phyloP scores from a whole-genome alignment of 2,113 vertebrate genomes.

The Danionella cerebrum region DNA sequence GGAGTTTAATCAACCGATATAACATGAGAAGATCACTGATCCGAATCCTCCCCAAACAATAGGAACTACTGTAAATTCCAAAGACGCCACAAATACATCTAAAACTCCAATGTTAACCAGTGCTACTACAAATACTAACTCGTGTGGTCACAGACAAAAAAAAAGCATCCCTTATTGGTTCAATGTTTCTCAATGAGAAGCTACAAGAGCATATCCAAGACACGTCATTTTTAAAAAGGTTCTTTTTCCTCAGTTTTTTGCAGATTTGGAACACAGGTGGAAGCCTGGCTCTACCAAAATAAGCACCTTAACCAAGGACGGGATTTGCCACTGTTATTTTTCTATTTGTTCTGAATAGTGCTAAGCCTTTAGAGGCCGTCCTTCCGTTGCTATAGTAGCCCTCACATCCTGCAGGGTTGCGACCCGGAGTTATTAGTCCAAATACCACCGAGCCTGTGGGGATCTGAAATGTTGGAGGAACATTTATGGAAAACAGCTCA shows the following conservation, averaged over 20 bases:
- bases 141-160: no score
- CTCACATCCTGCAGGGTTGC: constrained; percentile 96
- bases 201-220: constrained; percentile 50
- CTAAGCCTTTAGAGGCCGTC: constrained; percentile 94
- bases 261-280: constrained; percentile 80
- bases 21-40: neutral
- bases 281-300: constrained; percentile 74
- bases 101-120: neutral
- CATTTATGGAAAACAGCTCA: constrained; percentile 83
- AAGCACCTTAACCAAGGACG: constrained; percentile 89
- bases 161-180: neutral
- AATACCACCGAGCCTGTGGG: constrained; percentile 85
- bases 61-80: neutral
- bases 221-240: constrained; percentile 44
- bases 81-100: neutral
- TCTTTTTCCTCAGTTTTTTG: constrained; percentile 63
- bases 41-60: neutral
- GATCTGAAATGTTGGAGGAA: constrained; percentile 90
- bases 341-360: constrained; percentile 95
- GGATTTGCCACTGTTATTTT: constrained; percentile 98
- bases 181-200: constrained; percentile 60
- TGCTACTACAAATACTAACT: no score
- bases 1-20: neutral
- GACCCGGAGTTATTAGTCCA: constrained; percentile 94
- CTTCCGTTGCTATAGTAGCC: constrained; percentile 96